Percentiles rank a stretch among this genome's conserved stretches.
These are phyloP conservation scores for Agonopterix alstromeriana DNA, from an alignment of 2,888 invertebrate genomes.

Conservation along the genomic window DNA sequence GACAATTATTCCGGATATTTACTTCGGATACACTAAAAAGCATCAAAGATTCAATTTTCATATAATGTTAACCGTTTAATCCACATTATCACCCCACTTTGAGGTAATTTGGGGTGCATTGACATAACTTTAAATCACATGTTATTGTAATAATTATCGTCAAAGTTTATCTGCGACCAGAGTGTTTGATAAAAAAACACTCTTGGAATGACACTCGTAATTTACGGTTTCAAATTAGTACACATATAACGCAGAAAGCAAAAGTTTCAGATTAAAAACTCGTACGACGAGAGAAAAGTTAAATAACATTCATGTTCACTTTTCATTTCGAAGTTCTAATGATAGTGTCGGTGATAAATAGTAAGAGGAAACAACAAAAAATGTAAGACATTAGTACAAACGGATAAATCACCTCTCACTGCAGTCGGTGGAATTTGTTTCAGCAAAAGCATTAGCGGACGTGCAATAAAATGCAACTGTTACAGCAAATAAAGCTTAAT, in stretches of 20 bases:
- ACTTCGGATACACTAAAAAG: slow-evolving; percentile 1
- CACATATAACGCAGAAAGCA: slow-evolving; percentile 38
- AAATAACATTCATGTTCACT: slow-evolving; percentile 38
- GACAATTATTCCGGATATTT: slow-evolving; percentile 6
- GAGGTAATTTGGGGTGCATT: too few species aligned
- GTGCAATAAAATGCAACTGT: background rate
- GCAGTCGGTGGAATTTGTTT: slow-evolving; percentile 1
- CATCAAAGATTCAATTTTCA: background rate
- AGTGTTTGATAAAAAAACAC: too few species aligned
- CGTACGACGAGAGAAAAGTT: slow-evolving; percentile 25
- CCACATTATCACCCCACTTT: too few species aligned
- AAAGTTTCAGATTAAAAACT: slow-evolving; percentile 36
- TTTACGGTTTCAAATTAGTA: too few species aligned
- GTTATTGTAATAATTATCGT: too few species aligned
- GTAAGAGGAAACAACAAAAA: slow-evolving; percentile 39
- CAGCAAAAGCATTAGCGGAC: background rate
- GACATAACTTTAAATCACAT: too few species aligned
- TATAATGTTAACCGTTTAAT: too few species aligned
- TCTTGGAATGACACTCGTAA: too few species aligned
- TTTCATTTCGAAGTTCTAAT: slow-evolving; percentile 49
- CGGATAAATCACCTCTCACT: slow-evolving; percentile 43
- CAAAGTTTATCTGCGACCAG: too few species aligned
- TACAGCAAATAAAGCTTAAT: slow-evolving; percentile 11
- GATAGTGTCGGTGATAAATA: slow-evolving; percentile 41
- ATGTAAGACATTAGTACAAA: slow-evolving; percentile 35